These are phyloP conservation scores for Nyleta sp. DNA, from an alignment of 2,888 invertebrate species.

Conservation along the genomic window DNA sequence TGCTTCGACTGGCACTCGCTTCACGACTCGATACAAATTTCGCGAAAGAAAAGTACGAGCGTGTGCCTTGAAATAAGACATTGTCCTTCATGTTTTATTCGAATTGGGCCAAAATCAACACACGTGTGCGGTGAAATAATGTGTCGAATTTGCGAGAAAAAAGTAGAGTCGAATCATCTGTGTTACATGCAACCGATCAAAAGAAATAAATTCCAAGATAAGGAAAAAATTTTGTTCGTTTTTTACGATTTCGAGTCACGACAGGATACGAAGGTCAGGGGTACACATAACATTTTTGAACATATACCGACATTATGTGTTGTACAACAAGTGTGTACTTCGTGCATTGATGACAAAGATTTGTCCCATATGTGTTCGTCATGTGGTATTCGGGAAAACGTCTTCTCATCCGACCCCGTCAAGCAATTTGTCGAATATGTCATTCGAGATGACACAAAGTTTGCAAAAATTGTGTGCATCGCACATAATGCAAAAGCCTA, in stretches of 20 bases:
- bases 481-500: slow-evolving; percentile 44
- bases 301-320: slow-evolving; percentile 23
- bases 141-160: neutral
- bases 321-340: slow-evolving; percentile 8
- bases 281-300: neutral
- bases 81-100: neutral
- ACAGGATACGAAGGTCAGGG: neutral
- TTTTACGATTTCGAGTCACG: slow-evolving; percentile 1
- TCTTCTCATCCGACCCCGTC: slow-evolving; percentile 38
- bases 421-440: slow-evolving; percentile 44
- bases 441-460: slow-evolving; percentile 5
- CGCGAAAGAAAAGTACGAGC: neutral
- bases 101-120: neutral
- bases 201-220: neutral
- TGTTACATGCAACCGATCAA: neutral
- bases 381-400: slow-evolving; percentile 40
- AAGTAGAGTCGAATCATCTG: neutral
- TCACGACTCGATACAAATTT: neutral
- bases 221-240: neutral
- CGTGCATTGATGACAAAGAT: slow-evolving; percentile 14
- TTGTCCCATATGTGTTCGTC: neutral
- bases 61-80: neutral
- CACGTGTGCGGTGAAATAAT: neutral
- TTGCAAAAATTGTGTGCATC: slow-evolving; percentile 52
- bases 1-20: neutral